Conservation (phyloP, 2,888 invertebrate genomes). For the Acleris literana region DNA sequence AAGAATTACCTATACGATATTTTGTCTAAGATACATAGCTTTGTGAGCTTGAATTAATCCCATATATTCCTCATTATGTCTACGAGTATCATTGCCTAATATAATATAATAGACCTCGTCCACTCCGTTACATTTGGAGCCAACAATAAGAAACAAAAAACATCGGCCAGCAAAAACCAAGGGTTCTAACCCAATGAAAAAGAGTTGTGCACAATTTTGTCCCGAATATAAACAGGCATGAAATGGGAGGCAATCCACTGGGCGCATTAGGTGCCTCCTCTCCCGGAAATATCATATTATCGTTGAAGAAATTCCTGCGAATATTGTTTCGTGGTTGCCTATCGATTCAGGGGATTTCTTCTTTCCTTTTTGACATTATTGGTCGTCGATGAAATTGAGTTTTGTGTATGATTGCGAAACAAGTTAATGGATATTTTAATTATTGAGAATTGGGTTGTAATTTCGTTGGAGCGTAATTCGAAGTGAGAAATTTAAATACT, state of each 20-base stretch:
- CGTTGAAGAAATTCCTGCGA: slow-evolving; percentile 47
- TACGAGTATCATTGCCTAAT: too few relatives aligned
- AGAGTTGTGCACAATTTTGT: slow-evolving; percentile 42
- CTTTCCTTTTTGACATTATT: slow-evolving; percentile 27
- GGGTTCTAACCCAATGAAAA: slow-evolving; percentile 23
- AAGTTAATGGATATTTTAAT: slow-evolving; percentile 18
- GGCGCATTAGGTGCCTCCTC: slow-evolving; percentile 60
- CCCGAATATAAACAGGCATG: slow-evolving; percentile 53
- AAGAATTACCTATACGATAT: too few relatives aligned
- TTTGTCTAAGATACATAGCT: too few relatives aligned
- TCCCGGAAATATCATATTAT: slow-evolving; percentile 70
- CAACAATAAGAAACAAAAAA: background rate
- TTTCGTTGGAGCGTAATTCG: background rate
- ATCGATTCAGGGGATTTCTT: slow-evolving; percentile 50
- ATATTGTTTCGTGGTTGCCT: slow-evolving; percentile 69
- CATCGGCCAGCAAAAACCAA: slow-evolving; percentile 13
- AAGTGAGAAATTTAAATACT: background rate
- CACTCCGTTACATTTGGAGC: background rate
- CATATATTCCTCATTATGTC: too few relatives aligned
- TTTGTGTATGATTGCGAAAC: background rate
- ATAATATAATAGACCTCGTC: too few relatives aligned
- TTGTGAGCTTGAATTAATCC: too few relatives aligned
- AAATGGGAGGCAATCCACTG: slow-evolving; percentile 37
- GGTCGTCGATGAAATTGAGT: slow-evolving; percentile 23
- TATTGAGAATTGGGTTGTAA: background rate